These are phyloP conservation scores for Onychorhynchus coronatus DNA, from an alignment of 2,113 vertebrate genomes.

Conservation along the genomic window DNA sequence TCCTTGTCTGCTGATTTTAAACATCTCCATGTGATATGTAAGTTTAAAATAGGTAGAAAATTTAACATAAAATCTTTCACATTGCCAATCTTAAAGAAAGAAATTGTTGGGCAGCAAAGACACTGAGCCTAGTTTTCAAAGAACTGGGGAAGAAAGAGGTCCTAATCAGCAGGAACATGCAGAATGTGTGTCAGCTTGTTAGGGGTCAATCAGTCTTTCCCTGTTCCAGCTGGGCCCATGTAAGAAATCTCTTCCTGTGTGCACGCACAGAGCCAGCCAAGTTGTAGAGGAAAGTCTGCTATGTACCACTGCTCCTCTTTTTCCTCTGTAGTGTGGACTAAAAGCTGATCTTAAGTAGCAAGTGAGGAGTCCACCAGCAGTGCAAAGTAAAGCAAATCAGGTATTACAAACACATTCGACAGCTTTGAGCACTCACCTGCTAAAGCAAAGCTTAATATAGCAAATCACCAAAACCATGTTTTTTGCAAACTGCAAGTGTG, in stretches of 20 bases:
- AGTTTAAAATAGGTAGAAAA: not conserved
- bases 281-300: not conserved
- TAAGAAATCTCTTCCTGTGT: not conserved
- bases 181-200: not conserved
- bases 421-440: not conserved
- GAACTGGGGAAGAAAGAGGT: not conserved
- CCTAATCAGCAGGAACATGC: not conserved
- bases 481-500: not conserved
- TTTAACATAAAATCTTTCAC: not conserved
- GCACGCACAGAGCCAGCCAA: fast-evolving
- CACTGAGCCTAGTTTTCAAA: not conserved
- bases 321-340: not conserved
- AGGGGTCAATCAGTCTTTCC: not conserved
- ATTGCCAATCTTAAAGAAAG: not conserved
- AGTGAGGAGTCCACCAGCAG: not conserved
- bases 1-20: not conserved
- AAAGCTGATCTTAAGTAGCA: not conserved
- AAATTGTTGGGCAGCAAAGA: not conserved
- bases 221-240: not conserved
- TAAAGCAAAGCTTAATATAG: not conserved
- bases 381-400: not conserved
- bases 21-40: not conserved
- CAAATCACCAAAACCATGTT: not conserved
- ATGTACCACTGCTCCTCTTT: not conserved
- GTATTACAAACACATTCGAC: not conserved